Evolutionary conservation across 2,113 vertebrate species (phyloP).

Genomic region (Typhlomys cinereus): DNA sequence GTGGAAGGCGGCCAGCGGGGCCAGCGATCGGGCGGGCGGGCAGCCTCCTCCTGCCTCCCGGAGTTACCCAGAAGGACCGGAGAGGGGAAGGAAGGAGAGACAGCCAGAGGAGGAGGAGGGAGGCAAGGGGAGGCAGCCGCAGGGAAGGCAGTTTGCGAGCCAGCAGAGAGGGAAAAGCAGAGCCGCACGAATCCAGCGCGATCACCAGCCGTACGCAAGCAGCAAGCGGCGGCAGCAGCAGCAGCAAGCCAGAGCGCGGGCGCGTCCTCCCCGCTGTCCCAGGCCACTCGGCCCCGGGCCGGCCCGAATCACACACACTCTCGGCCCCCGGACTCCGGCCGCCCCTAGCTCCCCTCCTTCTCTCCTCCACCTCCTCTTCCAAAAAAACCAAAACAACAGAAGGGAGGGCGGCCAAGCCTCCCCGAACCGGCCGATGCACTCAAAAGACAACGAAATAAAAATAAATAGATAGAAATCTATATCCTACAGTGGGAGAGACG

Average conservation of each 20-base stretch:
- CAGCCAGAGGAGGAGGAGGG: constrained; percentile 46
- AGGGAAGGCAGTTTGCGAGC: constrained; percentile 69
- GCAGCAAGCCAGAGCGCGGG: constrained; percentile 52
- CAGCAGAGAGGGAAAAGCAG: constrained; percentile 54
- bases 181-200: constrained; percentile 75
- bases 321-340: constrained; percentile 66
- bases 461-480: constrained; percentile 68
- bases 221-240: constrained; percentile 42
- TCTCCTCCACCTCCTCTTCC: constrained; percentile 69
- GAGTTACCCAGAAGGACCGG: constrained; percentile 60
- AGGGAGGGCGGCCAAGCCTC: constrained; percentile 74
- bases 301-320: constrained; percentile 58
- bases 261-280: constrained; percentile 67
- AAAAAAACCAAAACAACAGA: constrained; percentile 79
- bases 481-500: constrained; percentile 79
- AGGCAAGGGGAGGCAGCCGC: constrained; percentile 34
- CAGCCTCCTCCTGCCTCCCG: constrained; percentile 55
- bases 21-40: constrained; percentile 50
- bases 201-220: constrained; percentile 73
- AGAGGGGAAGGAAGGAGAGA: constrained; percentile 48
- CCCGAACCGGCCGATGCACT: constrained; percentile 74
- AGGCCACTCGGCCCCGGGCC: constrained; percentile 71
- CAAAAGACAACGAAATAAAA: constrained; percentile 68
- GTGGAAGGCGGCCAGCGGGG: constrained; percentile 70
- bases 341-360: constrained; percentile 67